Base-by-base conservation (phyloP, 2,888 invertebrate species). In the Drosophila leonis region DNA sequence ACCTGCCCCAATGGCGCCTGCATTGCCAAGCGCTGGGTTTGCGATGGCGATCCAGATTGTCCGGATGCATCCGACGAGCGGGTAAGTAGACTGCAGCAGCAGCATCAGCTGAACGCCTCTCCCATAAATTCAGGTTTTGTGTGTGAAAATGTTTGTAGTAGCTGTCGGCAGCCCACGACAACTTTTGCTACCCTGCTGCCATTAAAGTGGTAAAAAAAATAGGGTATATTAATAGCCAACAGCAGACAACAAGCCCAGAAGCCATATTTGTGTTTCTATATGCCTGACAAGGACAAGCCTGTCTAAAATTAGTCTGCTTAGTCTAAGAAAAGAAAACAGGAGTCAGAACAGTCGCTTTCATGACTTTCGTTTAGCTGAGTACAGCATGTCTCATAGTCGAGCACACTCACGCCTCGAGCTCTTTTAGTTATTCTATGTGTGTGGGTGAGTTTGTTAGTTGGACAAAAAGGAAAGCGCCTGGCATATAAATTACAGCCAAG, bases 31-130 rank as follows among this genome's bases (percentile, higher is more conserved):
- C 95, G 95, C 82, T 98, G 98, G 98, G 94, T 95, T 41, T 98
- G 98, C 93, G 98, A 98, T 92, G 97, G 97, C 1, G 98, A 98
- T 91, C 94, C 94, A 72, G 98, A 98, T 92, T 98, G 98, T 89
- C 94, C 95, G 0, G 97, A 98, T 93, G 96, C 95, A 59, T 96
- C 96, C 70, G 98, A 98, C 93, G 98, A 98, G 93, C 93, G 94
- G 93, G 96, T 96, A 92, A 93, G 93, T 92, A 35, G 56, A 12
- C 37, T 24, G 8, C 33, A 4, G 24, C 42, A 24, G 24, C 44
- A 27, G 60, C 18, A 5, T 15, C 20, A 33, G 29, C 56, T 44
- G 48, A 44, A 41, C 41, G 59, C 24, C 44, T 52, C 60, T n/a
- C 63, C 18, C 76, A 80, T 76, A 76, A 76, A 76, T 76, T 76